Evolutionary conservation across 1,140 invertebrate species (phyloP).

Genomic region (Zaprionus gabonicus): DNA sequence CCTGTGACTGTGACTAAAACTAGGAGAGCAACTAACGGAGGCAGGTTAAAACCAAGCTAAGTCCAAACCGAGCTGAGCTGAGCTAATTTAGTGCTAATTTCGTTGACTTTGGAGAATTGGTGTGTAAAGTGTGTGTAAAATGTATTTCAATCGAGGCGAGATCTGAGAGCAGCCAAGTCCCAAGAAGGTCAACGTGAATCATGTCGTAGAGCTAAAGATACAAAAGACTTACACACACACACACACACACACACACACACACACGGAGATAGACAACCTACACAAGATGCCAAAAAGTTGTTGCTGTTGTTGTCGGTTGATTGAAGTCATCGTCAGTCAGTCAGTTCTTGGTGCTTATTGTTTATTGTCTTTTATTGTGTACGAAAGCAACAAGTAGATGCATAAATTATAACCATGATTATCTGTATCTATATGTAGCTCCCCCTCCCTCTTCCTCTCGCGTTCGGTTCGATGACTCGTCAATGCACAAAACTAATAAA

Average conservation of each 20-base stretch:
- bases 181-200: slow-evolving; percentile 61
- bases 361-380: slow-evolving; percentile 24
- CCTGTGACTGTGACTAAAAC: slow-evolving; percentile 44
- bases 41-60: slow-evolving; percentile 6
- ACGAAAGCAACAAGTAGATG: slow-evolving; percentile 29
- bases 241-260: slow-evolving; percentile 10
- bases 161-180: slow-evolving; percentile 24
- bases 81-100: slow-evolving; percentile 47
- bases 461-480: slow-evolving; percentile 43
- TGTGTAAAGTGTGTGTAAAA: slow-evolving; percentile 29
- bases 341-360: slow-evolving; percentile 56
- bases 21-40: slow-evolving; percentile 21
- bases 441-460: neutral
- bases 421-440: slow-evolving; percentile 6
- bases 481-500: slow-evolving; percentile 43
- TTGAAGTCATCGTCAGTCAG: slow-evolving; percentile 54
- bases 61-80: slow-evolving; percentile 28
- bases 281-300: slow-evolving; percentile 23
- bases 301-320: slow-evolving; percentile 35
- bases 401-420: slow-evolving; percentile 44
- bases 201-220: slow-evolving; percentile 15
- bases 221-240: slow-evolving; percentile 11
- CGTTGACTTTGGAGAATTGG: slow-evolving; percentile 22
- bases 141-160: slow-evolving; percentile 32
- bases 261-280: slow-evolving; percentile 27